Evolutionary conservation across 2,113 vertebrate genomes (phyloP), one percentile per base, ranked within the genome.

Genomic region (Clarias gariepinus): DNA sequence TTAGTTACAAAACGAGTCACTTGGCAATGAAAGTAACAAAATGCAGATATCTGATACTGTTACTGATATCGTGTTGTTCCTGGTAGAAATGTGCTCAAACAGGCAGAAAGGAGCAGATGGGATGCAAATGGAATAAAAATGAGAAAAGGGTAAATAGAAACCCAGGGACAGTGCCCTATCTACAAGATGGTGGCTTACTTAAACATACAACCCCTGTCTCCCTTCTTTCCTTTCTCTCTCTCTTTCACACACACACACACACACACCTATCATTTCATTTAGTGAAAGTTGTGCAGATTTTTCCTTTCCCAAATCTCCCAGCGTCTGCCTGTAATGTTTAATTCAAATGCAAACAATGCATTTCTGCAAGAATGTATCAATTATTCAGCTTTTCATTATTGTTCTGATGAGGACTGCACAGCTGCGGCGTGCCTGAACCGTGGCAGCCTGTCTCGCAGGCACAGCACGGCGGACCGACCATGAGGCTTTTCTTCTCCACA

Each of bases 351-450:
- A 91, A 92, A 91, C 90, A 90, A 86, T 88, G 91, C 85, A 85
- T 90, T 89, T 89, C 86, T 89, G 86, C 76, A 84, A 84, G 86
- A 87, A 84, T 76, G 81, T 81, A 91, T 91, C 58, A 92, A 92
- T 92, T 90, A 93, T 92, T 91, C 87, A 92, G 88, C 82, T 83
- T 86, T 88, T 90, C 87, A 84, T 91, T 90, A 90, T 89, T 91
- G 82, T 85, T 87, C 86, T 89, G 89, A 88, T 88, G 81, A 91
- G 85, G 47, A 68, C 53, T 73, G 86, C 83, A 87, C 86, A 84
- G 86, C 89, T 85, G 90, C 80, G 84, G 47, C 33, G 57, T 36
- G 78, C 84, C 41, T 52, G 57, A 81, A 85, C 87, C 66, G 63
- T 64, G 66, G 64, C 84, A 83, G 85, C 55, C 76, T 80, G 86